Conservation (phyloP, 2,113 vertebrate species). For the Struthidea cinerea region DNA sequence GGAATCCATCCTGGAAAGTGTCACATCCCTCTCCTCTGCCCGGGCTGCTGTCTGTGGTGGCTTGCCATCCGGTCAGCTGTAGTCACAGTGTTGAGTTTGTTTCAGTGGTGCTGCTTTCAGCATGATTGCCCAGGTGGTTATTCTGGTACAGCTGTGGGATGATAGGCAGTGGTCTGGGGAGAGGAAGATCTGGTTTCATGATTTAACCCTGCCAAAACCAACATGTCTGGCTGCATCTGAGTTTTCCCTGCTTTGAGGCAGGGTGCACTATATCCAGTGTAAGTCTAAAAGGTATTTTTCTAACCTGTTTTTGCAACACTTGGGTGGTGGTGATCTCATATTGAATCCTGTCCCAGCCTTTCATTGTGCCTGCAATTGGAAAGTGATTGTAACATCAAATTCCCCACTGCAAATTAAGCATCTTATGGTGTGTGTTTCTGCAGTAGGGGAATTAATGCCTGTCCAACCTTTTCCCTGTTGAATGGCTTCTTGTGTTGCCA, state of each 20-base stretch:
- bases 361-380: neutral
- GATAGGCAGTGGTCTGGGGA: neutral
- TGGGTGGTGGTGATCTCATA: neutral
- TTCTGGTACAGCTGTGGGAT: neutral
- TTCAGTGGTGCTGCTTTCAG: neutral
- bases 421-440: neutral
- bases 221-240: neutral
- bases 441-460: neutral
- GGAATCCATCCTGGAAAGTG: neutral
- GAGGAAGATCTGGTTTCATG: neutral
- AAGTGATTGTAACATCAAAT: neutral
- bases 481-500: neutral
- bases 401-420: neutral
- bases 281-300: neutral
- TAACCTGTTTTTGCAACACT: neutral
- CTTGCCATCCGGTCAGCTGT: rapidly evolving
- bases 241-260: neutral
- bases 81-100: neutral
- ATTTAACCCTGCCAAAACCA: neutral
- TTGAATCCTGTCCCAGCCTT: neutral
- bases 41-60: neutral
- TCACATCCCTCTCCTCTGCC: neutral
- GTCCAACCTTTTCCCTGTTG: neutral
- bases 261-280: neutral
- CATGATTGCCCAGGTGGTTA: neutral